A percentile compares a stretch with the other conserved stretches of the same genome.
phyloP scores from a whole-genome alignment of 2,113 vertebrate genomes.

The Chaetodon auriga region DNA sequence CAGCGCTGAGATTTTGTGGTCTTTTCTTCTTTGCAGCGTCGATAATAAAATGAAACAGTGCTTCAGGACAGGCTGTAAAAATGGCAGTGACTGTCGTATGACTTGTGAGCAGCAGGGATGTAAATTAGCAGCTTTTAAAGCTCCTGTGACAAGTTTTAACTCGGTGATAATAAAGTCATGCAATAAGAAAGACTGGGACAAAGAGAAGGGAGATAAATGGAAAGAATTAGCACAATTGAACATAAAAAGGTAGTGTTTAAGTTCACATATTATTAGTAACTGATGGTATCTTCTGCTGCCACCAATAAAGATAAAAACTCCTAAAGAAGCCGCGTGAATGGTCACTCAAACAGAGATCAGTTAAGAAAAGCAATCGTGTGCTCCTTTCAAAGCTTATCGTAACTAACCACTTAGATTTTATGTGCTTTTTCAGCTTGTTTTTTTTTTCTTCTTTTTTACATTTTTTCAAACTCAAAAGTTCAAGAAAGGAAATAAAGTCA shows the following conservation, averaged over 20 bases:
- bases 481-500: background rate
- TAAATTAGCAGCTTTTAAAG: conserved; percentile 23
- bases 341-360: background rate
- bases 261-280: conserved; percentile 8
- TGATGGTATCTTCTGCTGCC: background rate
- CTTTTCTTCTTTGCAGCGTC: conserved; percentile 9
- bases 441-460: background rate
- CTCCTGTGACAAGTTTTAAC: conserved; percentile 25
- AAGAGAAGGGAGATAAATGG: conserved; percentile 14
- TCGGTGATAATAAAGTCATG: background rate
- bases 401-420: background rate
- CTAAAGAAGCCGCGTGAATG: background rate
- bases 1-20: conserved; percentile 11
- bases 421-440: background rate
- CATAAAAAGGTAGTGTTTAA: background rate
- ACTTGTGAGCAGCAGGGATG: conserved; percentile 35
- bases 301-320: conserved; percentile 1
- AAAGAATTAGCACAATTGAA: background rate
- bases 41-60: conserved; percentile 29
- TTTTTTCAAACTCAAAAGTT: background rate
- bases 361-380: background rate
- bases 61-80: conserved; percentile 43
- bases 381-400: background rate
- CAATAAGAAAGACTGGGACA: conserved; percentile 8
- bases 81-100: conserved; percentile 6